Conservation (phyloP, 2,888 invertebrate genomes). For the Drosophila aldrichi region DNA sequence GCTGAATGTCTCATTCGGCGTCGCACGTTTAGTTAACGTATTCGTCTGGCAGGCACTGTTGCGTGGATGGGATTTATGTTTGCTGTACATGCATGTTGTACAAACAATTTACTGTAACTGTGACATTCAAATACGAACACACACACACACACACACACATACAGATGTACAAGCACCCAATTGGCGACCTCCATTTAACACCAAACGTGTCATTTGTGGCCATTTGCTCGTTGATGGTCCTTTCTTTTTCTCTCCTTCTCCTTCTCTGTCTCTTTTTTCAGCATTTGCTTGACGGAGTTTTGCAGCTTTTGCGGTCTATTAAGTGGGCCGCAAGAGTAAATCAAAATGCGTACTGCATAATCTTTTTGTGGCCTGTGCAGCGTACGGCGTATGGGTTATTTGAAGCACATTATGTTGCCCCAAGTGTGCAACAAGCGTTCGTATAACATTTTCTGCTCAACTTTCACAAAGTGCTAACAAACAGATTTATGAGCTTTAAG, state of each 20-base stretch:
- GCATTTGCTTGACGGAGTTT: constrained; percentile 54
- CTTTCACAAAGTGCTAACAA: constrained; percentile 55
- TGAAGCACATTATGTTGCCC: constrained; percentile 23
- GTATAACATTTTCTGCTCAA: constrained; percentile 49
- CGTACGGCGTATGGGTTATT: constrained; percentile 58
- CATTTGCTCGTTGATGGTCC: constrained; percentile 60
- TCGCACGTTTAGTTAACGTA: constrained; percentile 45
- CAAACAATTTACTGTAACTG: constrained; percentile 83
- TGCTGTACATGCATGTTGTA: constrained; percentile 80
- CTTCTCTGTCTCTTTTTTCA: neutral
- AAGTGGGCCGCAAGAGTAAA: constrained; percentile 72
- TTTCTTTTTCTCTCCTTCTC: constrained; percentile 9
- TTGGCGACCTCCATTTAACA: constrained; percentile 80
- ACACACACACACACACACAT: constrained; percentile 6
- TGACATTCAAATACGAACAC: constrained; percentile 45
- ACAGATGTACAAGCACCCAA: constrained; percentile 1
- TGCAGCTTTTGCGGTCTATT: constrained; percentile 77
- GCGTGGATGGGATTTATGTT: constrained; percentile 69
- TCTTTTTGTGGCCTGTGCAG: constrained; percentile 61
- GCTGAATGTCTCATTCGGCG: constrained; percentile 43
- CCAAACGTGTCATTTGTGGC: constrained; percentile 82
- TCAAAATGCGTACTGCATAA: constrained; percentile 68
- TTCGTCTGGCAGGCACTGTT: constrained; percentile 22
- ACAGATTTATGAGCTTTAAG: constrained; percentile 32
- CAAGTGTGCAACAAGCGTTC: constrained; percentile 73